phyloP scores from a whole-genome alignment of 2,113 vertebrate species.

The Archilochus colubris region DNA sequence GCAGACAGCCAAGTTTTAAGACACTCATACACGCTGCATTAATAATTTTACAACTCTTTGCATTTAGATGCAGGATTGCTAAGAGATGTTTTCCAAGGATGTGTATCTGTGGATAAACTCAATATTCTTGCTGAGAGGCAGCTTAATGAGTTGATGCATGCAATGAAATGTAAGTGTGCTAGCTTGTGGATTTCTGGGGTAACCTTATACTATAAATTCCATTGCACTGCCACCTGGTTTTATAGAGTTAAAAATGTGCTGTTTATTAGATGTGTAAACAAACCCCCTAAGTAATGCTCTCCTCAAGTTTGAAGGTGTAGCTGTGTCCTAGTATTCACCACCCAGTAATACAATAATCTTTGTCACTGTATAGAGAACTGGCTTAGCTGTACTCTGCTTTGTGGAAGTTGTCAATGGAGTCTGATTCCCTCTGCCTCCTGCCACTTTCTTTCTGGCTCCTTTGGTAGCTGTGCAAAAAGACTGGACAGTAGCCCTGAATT shows the following conservation, averaged over 20 bases:
- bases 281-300: background rate
- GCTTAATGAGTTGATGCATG: conserved; percentile 81
- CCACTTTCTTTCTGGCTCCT: background rate
- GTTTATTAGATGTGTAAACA: background rate
- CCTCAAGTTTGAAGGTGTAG: background rate
- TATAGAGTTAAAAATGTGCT: background rate
- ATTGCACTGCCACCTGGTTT: background rate
- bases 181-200: background rate
- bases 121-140: conserved; percentile 80
- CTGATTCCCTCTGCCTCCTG: background rate
- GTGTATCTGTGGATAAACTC: conserved; percentile 82
- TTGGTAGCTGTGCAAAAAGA: background rate
- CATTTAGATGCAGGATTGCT: conserved; percentile 84
- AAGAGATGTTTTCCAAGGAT: conserved; percentile 83
- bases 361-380: background rate
- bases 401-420: background rate
- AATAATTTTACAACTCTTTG: conserved; percentile 23
- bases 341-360: background rate
- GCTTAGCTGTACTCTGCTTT: background rate
- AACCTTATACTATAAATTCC: background rate
- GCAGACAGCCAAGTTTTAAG: background rate
- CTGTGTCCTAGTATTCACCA: background rate
- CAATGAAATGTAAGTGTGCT: conserved; percentile 84
- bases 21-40: background rate
- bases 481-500: background rate